These are phyloP conservation scores for Tanytarsus gracilentus DNA, from an alignment of 2,888 invertebrate species.

Conservation along the genomic window DNA sequence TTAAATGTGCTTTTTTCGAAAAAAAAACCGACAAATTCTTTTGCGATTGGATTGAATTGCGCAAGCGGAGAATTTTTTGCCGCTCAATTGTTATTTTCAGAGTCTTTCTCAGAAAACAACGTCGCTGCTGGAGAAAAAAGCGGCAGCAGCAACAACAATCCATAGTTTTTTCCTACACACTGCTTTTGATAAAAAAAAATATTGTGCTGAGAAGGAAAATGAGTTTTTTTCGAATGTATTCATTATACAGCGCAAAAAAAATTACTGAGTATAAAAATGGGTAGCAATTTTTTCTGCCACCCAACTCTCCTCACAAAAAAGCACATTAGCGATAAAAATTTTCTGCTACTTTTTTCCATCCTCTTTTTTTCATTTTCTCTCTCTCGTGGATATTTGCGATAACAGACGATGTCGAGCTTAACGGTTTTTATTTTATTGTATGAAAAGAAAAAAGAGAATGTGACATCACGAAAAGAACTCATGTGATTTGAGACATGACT, in stretches of 20 bases:
- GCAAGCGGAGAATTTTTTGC: slow-evolving; percentile 27
- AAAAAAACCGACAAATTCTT: slow-evolving; percentile 24
- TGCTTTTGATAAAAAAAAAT: slow-evolving; percentile 19
- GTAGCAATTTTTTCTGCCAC: slow-evolving; percentile 9
- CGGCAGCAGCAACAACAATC: slow-evolving; percentile 14
- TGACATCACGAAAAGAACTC: too few relatives aligned
- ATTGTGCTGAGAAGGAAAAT: slow-evolving; percentile 23
- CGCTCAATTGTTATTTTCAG: slow-evolving; percentile 20
- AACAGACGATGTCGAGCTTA: too few relatives aligned
- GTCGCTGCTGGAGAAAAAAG: slow-evolving; percentile 11
- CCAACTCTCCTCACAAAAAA: not conserved
- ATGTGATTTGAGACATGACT: too few relatives aligned
- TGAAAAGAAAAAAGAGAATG: not conserved
- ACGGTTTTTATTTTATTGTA: too few relatives aligned
- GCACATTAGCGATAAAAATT: too few relatives aligned
- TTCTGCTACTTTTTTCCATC: too few relatives aligned
- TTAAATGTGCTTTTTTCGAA: slow-evolving; percentile 14
- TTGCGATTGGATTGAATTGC: slow-evolving; percentile 20
- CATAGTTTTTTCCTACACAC: slow-evolving; percentile 9
- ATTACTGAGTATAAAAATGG: slow-evolving; percentile 5
- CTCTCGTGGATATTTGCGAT: too few relatives aligned
- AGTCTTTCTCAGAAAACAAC: slow-evolving; percentile 16
- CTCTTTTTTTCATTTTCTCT: not conserved
- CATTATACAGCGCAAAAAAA: slow-evolving; percentile 16
- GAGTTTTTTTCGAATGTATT: slow-evolving; percentile 25